Evolutionary conservation across 2,113 vertebrate genomes (phyloP), one percentile per base, ranked within the genome.

Genomic region (Halichoerus grypus): DNA sequence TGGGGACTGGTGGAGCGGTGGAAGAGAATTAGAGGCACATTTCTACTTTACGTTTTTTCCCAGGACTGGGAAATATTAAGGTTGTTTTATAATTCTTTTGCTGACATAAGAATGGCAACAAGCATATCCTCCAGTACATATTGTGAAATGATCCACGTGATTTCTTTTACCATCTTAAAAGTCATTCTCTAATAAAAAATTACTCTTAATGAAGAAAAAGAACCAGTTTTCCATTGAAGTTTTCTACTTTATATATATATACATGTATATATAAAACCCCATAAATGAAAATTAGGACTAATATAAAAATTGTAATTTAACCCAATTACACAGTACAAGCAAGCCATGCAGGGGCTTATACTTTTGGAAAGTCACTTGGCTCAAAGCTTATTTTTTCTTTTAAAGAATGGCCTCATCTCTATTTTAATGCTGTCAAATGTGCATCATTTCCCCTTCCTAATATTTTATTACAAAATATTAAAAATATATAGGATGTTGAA

Each of bases 81-180:
- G 0, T 3, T 67, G 24, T 59, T 74, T 79, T 88, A 36, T 61
- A 74, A 67, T 84, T 91, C 12, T 91, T 95, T 93, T 61, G 53
- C 57, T 72, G 42, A 59, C 15, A 13, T 84, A 67, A 55, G 61
- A 94, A 89, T 55, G 22, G 55, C 46, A 77, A 16, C 28, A 86
- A 65, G 10, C 22, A 33, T 39, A 39, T 46, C 4, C 11, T 85
- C 82, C 6, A 65, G 4, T 59, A 51, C 1, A 31, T 26, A 63
- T 26, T 92, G 51, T 67, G 59, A 92, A 4, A 28, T 49, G 71
- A 8, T 69, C 18, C 15, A 10, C 46, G 49, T 65, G 39, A 90
- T 87, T 92, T 65, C 7, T 57, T 79, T 97, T 92, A 36, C 7
- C 7, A 67, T 77, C 46, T 89, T 97, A 74, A 74, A 96, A 93